Evolutionary conservation across 2,797 vertebrate genomes (phyloP), one percentile per base, ranked within the genome.

Genomic region (Fratercula arctica): DNA sequence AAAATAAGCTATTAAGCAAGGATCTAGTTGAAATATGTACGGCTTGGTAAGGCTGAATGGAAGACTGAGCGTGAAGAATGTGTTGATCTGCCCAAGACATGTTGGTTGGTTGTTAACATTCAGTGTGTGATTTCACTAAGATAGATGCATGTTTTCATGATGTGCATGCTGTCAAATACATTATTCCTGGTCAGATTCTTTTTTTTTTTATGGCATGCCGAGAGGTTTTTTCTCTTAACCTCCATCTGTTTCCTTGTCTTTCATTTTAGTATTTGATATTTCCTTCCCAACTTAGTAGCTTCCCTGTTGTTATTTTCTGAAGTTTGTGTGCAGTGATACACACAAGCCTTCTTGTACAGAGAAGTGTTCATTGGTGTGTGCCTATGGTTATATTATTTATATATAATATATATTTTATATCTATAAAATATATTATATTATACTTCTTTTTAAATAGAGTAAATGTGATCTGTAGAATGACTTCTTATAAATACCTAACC

Each of bases 21-120:
- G 59, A 78, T 75, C 14, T 90, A 61, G 66, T 26, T 90, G 80
- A 53, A 91, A 77, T 53, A 67, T 25, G 45, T 74, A 53, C 81
- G 48, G 37, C n/a, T 93, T 57, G 20, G 39, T 54, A 89, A 84
- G 72, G 41, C 70, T 59, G 86, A 86, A 56, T 76, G 77, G 89
- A 89, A 88, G 83, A 48, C 31, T 41, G 74, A 95, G 43, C 50
- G 21, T 79, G 74, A 95, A 92, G 76, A 95, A 94, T 80, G 81
- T 96, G 86, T 78, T 95, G 69, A 87, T 75, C 70, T 94, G 50
- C 74, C 51, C 53, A 33, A 50, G 75, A 84, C 8, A 0, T 10
- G 35, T 48, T 0, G 3, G 70, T 73, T 89, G 54, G 24, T 88
- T 87, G 63, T 95, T 95, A 89, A 91, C 35, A 75, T 66, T 23